Evolutionary conservation across 2,113 vertebrate genomes (phyloP).

Genomic region (Megaptera novaeangliae): DNA sequence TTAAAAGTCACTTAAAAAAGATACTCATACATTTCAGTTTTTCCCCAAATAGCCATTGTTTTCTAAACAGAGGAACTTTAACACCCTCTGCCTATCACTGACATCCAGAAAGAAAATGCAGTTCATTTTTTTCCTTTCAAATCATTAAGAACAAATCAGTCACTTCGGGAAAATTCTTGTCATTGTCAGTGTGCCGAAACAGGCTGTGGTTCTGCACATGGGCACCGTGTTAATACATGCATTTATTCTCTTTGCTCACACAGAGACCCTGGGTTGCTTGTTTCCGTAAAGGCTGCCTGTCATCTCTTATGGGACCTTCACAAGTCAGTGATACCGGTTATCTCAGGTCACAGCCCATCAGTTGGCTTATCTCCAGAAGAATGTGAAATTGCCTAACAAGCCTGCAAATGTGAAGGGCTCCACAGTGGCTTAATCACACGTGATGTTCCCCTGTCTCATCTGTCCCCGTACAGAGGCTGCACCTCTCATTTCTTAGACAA

Average conservation of each 20-base stretch:
- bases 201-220: slow-evolving; percentile 53
- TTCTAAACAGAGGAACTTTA: not conserved
- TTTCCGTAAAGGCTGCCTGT: not conserved
- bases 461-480: not conserved
- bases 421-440: not conserved
- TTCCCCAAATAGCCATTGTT: not conserved
- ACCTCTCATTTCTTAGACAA: not conserved
- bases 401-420: not conserved
- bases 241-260: slow-evolving; percentile 32
- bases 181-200: slow-evolving; percentile 45
- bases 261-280: not conserved
- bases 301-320: slow-evolving; percentile 39
- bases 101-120: slow-evolving; percentile 1
- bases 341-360: slow-evolving; percentile 29
- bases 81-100: not conserved
- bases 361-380: slow-evolving; percentile 42
- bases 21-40: not conserved
- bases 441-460: not conserved
- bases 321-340: slow-evolving; percentile 25
- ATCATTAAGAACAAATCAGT: not conserved
- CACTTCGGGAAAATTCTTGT: not conserved
- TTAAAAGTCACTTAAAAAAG: not conserved
- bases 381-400: slow-evolving; percentile 58
- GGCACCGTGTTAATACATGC: not conserved
- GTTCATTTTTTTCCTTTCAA: not conserved